Percentiles rank a stretch among this genome's conserved stretches.
Evolutionary conservation across 2,797 vertebrate species (phyloP).

Genomic region (Bryconaethiops microstoma): DNA sequence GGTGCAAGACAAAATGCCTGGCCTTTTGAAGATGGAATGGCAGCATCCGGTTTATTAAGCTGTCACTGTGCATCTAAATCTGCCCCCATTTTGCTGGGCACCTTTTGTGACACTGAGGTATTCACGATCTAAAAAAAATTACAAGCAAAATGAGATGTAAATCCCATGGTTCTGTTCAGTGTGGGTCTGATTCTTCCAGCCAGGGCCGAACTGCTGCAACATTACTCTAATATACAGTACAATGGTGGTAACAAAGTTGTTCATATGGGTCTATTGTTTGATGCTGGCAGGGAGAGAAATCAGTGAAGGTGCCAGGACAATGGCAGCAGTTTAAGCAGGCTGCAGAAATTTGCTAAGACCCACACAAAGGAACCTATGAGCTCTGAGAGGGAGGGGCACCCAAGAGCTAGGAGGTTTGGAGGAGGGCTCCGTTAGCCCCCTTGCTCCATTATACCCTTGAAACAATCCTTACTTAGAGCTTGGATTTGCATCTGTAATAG

Average conservation of each 20-base stretch:
- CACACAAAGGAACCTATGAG: conserved; percentile 77
- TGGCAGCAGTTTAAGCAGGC: conserved; percentile 84
- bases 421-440: conserved; percentile 75
- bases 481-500: conserved; percentile 97
- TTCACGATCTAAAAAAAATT: conserved; percentile 77
- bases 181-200: conserved; percentile 87
- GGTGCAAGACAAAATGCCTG: conserved; percentile 59
- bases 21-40: conserved; percentile 74
- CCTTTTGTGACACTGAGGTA: conserved; percentile 87
- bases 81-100: conserved; percentile 89
- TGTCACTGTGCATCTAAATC: conserved; percentile 97
- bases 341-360: conserved; percentile 85
- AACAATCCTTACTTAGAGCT: conserved; percentile 88
- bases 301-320: conserved; percentile 84
- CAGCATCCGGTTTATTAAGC: conserved; percentile 90
- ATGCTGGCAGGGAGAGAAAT: conserved; percentile 91
- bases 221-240: conserved; percentile 88
- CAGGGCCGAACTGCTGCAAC: conserved; percentile 85
- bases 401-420: conserved; percentile 49
- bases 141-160: conserved; percentile 92
- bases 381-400: conserved; percentile 68
- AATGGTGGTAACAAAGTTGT: conserved; percentile 94
- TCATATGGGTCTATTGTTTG: conserved; percentile 87
- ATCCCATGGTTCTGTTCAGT: conserved; percentile 89
- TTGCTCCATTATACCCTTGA: conserved; percentile 78